Evolutionary conservation across 1,140 invertebrate genomes (phyloP).

Genomic region (Chironomus tepperi): DNA sequence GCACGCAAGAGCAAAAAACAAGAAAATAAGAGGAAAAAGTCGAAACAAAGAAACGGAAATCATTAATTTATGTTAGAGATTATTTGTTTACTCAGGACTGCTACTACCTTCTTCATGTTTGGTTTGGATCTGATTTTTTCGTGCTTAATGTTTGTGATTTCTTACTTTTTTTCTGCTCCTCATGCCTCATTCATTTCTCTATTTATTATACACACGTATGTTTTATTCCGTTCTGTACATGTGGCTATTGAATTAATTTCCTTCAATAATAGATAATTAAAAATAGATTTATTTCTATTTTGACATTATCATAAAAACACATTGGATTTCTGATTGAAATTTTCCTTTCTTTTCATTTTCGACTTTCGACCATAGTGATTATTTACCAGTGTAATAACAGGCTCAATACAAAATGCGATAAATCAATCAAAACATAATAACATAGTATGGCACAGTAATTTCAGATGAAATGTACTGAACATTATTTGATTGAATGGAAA

Average conservation of each 20-base stretch:
- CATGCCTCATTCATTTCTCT: background rate
- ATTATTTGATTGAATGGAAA: too few relatives aligned
- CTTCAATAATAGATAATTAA: conserved; percentile 24
- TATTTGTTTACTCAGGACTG: conserved; percentile 18
- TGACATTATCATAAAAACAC: background rate
- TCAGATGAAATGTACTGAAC: too few relatives aligned
- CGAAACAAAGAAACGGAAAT: conserved; percentile 13
- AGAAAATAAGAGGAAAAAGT: background rate
- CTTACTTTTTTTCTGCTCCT: background rate
- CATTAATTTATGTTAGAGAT: conserved; percentile 23
- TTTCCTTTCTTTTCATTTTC: too few relatives aligned
- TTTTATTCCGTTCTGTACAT: background rate
- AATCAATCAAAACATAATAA: too few relatives aligned
- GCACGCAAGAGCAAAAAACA: background rate
- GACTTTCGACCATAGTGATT: too few relatives aligned
- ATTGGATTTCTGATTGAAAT: too few relatives aligned
- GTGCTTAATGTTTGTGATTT: background rate
- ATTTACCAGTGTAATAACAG: too few relatives aligned
- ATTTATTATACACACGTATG: background rate
- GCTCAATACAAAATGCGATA: too few relatives aligned
- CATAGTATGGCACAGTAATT: too few relatives aligned
- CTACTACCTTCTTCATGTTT: background rate
- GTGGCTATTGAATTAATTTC: conserved; percentile 21
- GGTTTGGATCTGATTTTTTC: conserved; percentile 6
- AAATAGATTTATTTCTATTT: conserved; percentile 20